Base-by-base conservation (phyloP, 2,888 invertebrate genomes). In the Philopedon plagiatum region DNA sequence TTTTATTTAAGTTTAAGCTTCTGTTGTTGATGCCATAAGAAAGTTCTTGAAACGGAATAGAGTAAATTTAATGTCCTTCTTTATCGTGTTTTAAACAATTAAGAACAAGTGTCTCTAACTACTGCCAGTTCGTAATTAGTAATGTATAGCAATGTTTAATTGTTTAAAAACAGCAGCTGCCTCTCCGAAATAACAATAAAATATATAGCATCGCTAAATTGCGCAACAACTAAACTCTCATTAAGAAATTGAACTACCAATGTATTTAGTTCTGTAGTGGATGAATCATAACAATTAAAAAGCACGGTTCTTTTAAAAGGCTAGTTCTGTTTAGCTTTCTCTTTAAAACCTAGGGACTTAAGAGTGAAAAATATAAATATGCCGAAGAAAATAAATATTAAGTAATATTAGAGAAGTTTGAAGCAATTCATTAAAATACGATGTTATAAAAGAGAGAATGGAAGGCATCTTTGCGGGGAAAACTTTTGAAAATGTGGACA, bases 101-200 rank as follows among this genome's bases (percentile, higher is more conserved):
- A 84, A 83, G 84, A 81, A 82, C 85, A 85, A 84, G 84, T 84
- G 84, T 84, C 83, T 84, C 85, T 83, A 83, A 84, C 82, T 83
- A 81, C 81, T 82, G 32, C 63, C 54, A 21, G 39, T 46, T 23
- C 23, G 81, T 84, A 85, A 85, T 85, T 84, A 83, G 80, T 82
- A 82, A 85, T 83, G 67, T 67, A 82, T 83, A 83, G 83, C 83
- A 81, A 83, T 83, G 82, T 84, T 84, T 84, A 85, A 85, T 85
- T 85, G 85, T 84, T 83, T 82, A 85, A 85, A 84, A 85, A 85
- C 83, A 83, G 80, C 85, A 85, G 85, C 85, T 85, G 85, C 82
- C 81, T 82, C 67, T 65, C 82, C 83, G 82, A 83, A 83, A 83
- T 83, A 84, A 82, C 81, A 81, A 85, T 81, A 83, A 83, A 83